Evolutionary conservation across 2,888 invertebrate species (phyloP), one percentile per base, ranked within the genome.

Genomic region (Cacoxenus indagator): DNA sequence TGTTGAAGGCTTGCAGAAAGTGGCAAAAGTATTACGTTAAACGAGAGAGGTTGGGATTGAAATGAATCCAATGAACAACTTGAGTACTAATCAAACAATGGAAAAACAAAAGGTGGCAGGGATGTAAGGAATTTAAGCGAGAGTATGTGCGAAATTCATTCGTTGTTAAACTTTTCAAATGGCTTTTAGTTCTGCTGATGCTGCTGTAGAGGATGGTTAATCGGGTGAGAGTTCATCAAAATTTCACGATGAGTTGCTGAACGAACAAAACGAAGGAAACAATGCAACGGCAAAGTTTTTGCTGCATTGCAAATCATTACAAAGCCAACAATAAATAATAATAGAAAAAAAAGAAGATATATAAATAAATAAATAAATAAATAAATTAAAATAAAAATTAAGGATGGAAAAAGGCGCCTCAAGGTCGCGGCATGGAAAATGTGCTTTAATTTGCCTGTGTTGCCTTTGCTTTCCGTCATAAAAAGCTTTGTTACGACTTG

Each of bases 341-440:
- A n/a, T n/a, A n/a, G n/a, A n/a, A n/a, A n/a, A n/a, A n/a, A n/a
- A n/a, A n/a, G n/a, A n/a, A n/a, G n/a, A n/a, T n/a, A n/a, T n/a
- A n/a, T n/a, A n/a, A n/a, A n/a, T n/a, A n/a, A n/a, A n/a, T n/a
- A n/a, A n/a, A n/a, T n/a, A n/a, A n/a, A n/a, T n/a, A n/a, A n/a
- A n/a, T n/a, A n/a, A n/a, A 43, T 3, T 43, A n/a, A 43, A 43
- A 11, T 59, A 11, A 17, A 59, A 19, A 1, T 17, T 19, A 59
- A 31, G 14, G 27, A 26, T 26, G 43, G 45, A 24, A 22, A 51
- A 62, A 62, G 45, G 22, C 45, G 19, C 43, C 61, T 62, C 61
- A 62, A 62, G 61, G 61, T 62, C 61, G 61, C 24, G 17, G 43
- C 22, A 55, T 11, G 55, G 55, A 55, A 55, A 55, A 24, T 55